Evolutionary conservation across 2,113 vertebrate genomes (phyloP).

Genomic region (Cyprinodon tularosa): DNA sequence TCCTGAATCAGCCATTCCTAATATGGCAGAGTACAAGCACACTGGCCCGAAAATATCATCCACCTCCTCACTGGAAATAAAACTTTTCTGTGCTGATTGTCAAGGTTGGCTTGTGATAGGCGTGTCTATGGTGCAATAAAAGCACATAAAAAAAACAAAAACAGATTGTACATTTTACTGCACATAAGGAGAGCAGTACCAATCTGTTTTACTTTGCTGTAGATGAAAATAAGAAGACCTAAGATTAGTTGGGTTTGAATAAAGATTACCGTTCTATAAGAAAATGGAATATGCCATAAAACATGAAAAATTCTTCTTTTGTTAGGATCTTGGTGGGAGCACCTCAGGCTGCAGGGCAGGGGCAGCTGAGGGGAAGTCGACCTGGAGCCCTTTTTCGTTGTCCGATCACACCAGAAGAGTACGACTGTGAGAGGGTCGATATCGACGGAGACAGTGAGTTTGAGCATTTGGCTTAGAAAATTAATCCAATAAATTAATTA

Average conservation of each 20-base stretch:
- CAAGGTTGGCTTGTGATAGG: constrained; percentile 10
- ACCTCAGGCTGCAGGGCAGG: constrained; percentile 84
- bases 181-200: neutral
- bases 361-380: constrained; percentile 79
- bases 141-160: neutral
- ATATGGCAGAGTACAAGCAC: constrained; percentile 75
- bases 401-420: constrained; percentile 85
- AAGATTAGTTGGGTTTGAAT: neutral
- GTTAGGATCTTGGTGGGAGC: constrained; percentile 91
- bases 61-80: constrained; percentile 64
- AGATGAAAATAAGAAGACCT: constrained; percentile 5
- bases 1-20: constrained; percentile 70
- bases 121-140: neutral
- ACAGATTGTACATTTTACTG: neutral
- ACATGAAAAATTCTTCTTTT: neutral
- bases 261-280: neutral
- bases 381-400: constrained; percentile 91
- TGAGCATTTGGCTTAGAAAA: neutral
- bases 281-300: neutral
- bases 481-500: neutral
- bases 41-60: constrained; percentile 76
- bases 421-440: constrained; percentile 88
- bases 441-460: constrained; percentile 86
- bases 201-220: neutral
- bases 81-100: constrained; percentile 44